Base-by-base conservation (phyloP, 2,113 vertebrate genomes). In the Ptilorrhoa leucosticta region DNA sequence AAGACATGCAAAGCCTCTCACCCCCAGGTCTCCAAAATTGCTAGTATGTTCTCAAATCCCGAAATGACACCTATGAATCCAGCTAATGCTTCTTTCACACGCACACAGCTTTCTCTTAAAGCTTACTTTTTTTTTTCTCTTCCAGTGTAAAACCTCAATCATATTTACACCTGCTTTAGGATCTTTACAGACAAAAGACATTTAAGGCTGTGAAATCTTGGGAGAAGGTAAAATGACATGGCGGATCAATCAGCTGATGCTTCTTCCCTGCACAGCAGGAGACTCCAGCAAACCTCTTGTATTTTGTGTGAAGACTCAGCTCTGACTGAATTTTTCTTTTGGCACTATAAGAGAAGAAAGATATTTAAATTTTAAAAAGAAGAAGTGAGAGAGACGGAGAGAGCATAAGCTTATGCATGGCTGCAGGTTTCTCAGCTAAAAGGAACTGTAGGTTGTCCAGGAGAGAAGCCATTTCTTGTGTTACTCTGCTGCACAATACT, bases 211-310 rank as follows among this genome's bases (percentile, higher is more conserved):
- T 84, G 80, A 94, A 95, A 93, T 83, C 80, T 84, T 87, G 83
- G 90, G 63, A 92, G 50, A 82, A 94, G 64, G 89, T 70, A 82
- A 89, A 96, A 87, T 75, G 83, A 90, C 70, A 50, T 76, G 75
- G 90, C 15, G 54, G 89, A 92, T 96, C 93, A 93, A 91, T 87
- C 89, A 90, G 75, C 83, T 89, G 94, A 93, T 89, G 91, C 87
- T 89, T 93, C 93, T 85, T 86, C 63, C 83, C 70, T 89, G 70
- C 89, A 96, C 94, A 94, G 92, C 89, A 83, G 95, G 94, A 83
- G 81, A 91, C 87, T 93, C 85, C 50, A 91, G 90, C 33, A 94
- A 94, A 72, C 68, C 79, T 87, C 91, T 76, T 87, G 58, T 89
- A 80, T 92, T 89, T 87, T 80, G 42, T 83, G 90, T 27, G 1